Evolutionary conservation across 2,797 vertebrate species (phyloP).

Genomic region (Sarcoramphus papa): DNA sequence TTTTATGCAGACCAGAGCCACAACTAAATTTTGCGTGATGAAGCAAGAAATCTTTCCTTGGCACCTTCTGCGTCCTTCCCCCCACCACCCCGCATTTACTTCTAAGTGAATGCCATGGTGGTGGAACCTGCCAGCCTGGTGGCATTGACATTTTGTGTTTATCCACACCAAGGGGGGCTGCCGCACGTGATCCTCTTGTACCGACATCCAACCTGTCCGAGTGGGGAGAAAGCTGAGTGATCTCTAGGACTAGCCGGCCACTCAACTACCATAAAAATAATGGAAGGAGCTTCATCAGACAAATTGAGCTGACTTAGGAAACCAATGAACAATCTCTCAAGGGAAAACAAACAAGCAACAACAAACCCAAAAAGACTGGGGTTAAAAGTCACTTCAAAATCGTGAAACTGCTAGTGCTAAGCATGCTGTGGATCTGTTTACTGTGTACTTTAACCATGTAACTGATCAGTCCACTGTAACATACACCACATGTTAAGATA

Average conservation of each 20-base stretch:
- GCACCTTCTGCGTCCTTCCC: neutral
- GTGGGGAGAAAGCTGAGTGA: neutral
- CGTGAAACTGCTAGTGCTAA: neutral
- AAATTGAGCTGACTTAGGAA: neutral
- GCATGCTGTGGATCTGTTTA: constrained; percentile 26
- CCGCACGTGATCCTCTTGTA: neutral
- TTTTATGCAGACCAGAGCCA: neutral
- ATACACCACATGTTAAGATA: constrained; percentile 24
- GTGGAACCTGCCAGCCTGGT: neutral
- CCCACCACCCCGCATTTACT: neutral
- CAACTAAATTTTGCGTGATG: neutral
- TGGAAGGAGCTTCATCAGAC: neutral
- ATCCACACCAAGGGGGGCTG: neutral
- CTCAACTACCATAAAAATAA: neutral
- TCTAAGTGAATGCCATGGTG: neutral
- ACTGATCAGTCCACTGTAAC: constrained; percentile 31
- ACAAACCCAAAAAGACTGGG: neutral
- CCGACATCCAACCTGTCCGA: accelerated
- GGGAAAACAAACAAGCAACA: neutral
- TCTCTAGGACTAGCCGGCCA: neutral
- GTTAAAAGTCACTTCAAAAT: constrained; percentile 1
- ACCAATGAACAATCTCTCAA: neutral
- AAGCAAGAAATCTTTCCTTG: neutral
- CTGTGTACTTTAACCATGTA: neutral
- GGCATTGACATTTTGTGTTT: neutral